A percentile compares a stretch with the other conserved stretches of the same genome.
phyloP scores from a whole-genome alignment of 2,113 vertebrate genomes.

The Pterophyllum scalare region DNA sequence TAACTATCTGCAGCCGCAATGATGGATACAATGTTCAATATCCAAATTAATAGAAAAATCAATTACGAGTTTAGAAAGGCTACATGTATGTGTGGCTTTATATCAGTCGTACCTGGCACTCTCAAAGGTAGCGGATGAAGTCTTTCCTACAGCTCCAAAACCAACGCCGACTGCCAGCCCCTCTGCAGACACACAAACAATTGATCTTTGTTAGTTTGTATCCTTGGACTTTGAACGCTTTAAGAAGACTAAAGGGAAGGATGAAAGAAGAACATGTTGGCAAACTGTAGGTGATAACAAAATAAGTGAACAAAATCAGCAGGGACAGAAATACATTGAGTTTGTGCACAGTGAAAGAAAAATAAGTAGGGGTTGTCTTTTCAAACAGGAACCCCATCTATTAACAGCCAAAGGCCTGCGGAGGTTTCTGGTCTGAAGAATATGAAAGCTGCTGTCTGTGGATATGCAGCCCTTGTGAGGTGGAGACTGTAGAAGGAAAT shows the following conservation, averaged over 20 bases:
- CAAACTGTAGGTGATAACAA: not conserved
- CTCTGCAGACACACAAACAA: constrained; percentile 83
- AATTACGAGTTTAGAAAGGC: not conserved
- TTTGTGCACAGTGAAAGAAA: not conserved
- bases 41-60: not conserved
- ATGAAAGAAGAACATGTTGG: not conserved
- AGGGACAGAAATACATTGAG: not conserved
- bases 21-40: not conserved
- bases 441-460: not conserved
- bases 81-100: not conserved
- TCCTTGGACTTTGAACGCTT: not conserved
- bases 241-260: not conserved
- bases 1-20: not conserved
- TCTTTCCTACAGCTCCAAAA: constrained; percentile 92
- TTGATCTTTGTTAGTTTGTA: not conserved
- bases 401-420: not conserved
- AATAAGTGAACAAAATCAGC: not conserved
- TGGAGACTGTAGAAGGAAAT: not conserved
- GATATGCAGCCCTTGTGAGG: not conserved
- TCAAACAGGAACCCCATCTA: not conserved
- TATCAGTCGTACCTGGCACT: constrained; percentile 87
- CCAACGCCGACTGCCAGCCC: constrained; percentile 96
- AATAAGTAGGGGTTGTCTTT: not conserved
- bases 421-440: not conserved
- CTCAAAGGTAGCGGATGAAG: constrained; percentile 90